Percentiles rank a stretch among this genome's conserved stretches.
Conservation (phyloP, 2,888 invertebrate species). For the Orthosia incerta region DNA sequence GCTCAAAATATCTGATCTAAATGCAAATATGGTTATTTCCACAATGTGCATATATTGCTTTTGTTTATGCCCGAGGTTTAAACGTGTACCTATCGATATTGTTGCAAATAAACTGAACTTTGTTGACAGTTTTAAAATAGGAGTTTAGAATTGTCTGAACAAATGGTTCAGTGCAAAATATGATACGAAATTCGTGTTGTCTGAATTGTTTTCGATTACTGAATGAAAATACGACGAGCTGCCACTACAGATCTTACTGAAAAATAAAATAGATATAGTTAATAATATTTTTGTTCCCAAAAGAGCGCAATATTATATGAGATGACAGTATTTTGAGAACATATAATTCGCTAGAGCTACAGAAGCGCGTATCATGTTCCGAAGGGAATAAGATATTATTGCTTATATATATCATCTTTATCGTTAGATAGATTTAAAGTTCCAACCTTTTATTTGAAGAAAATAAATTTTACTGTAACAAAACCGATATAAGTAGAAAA, state of each 20-base stretch:
- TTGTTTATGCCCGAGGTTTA: constrained; percentile 52
- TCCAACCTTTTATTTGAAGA: not conserved
- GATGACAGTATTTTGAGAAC: constrained; percentile 35
- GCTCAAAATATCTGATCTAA: constrained; percentile 82
- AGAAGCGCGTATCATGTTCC: constrained; percentile 13
- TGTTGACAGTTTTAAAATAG: constrained; percentile 45
- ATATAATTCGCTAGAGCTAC: constrained; percentile 24
- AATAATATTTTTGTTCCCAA: constrained; percentile 26
- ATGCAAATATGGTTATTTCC: constrained; percentile 80
- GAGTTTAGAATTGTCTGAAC: constrained; percentile 51
- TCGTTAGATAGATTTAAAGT: constrained; percentile 21
- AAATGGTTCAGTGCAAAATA: constrained; percentile 54
- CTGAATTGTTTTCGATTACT: constrained; percentile 9
- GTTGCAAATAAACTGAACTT: constrained; percentile 48
- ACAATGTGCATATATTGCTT: constrained; percentile 68
- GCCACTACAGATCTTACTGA: not conserved
- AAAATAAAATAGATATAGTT: constrained; percentile 5
- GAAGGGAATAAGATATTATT: constrained; percentile 16
- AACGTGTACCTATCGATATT: constrained; percentile 37
- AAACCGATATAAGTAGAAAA: constrained; percentile 25
- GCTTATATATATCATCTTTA: constrained; percentile 19
- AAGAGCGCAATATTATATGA: constrained; percentile 12
- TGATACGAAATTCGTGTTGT: constrained; percentile 27
- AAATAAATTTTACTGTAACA: constrained; percentile 8
- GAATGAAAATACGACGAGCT: not conserved